Evolutionary conservation across 2,797 vertebrate genomes (phyloP).

Genomic region (Masticophis lateralis): DNA sequence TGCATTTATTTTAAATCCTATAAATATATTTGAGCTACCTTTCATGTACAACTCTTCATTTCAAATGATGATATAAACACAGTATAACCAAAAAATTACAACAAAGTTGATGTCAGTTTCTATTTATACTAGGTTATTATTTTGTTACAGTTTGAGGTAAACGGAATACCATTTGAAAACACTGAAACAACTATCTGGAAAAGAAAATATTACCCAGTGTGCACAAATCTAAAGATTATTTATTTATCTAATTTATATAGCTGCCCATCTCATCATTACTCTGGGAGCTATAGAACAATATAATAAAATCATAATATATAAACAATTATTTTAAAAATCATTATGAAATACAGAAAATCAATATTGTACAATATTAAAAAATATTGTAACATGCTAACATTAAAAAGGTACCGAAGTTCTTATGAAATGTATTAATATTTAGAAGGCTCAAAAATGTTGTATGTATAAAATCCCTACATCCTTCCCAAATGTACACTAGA

Average conservation of each 20-base stretch:
- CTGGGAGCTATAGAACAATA: not conserved
- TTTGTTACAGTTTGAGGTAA: not conserved
- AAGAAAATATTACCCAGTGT: not conserved
- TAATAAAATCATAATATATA: not conserved
- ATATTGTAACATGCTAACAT: not conserved
- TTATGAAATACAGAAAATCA: not conserved
- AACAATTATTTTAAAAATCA: not conserved
- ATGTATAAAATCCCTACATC: not conserved
- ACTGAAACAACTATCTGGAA: not conserved
- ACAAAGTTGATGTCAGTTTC: not conserved
- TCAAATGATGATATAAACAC: not conserved
- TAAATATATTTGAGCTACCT: not conserved
- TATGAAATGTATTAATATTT: not conserved
- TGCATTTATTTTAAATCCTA: not conserved
- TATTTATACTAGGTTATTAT: not conserved
- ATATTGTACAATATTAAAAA: not conserved
- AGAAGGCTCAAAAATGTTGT: not conserved
- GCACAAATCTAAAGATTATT: not conserved
- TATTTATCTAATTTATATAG: not conserved
- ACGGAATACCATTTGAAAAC: not conserved
- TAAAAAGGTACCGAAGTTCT: not conserved
- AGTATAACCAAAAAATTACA: not conserved
- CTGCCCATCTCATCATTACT: not conserved
- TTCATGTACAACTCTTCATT: not conserved
- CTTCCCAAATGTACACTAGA: not conserved